These are phyloP conservation scores for Meriones unguiculatus DNA, from an alignment of 2,113 vertebrate species.

Conservation along the genomic window DNA sequence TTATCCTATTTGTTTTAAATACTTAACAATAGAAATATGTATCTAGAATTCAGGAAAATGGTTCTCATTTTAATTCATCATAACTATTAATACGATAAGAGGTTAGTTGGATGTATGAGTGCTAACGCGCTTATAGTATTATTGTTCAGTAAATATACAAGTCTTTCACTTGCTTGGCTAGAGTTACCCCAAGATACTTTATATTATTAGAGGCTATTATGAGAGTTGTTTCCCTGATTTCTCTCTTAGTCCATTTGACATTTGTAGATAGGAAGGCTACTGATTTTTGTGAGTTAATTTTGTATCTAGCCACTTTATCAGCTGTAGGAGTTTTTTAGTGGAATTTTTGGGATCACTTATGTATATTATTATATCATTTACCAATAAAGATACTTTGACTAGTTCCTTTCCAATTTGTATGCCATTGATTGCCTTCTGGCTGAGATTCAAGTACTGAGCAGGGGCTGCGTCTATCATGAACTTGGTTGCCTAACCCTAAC, in stretches of 20 bases:
- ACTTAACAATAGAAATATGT: conserved; percentile 20
- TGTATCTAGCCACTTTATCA: not conserved
- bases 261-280: not conserved
- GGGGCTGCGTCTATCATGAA: too few relatives aligned
- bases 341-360: not conserved
- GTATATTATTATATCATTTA: not conserved
- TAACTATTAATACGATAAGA: not conserved
- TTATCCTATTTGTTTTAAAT: not conserved
- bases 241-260: not conserved
- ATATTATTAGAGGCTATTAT: not conserved
- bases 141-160: conserved; percentile 13
- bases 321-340: not conserved
- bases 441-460: not conserved
- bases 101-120: not conserved
- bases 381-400: not conserved
- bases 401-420: not conserved
- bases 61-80: not conserved
- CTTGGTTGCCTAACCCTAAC: too few relatives aligned
- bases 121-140: not conserved
- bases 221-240: not conserved
- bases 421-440: not conserved
- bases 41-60: conserved; percentile 15
- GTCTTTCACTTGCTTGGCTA: not conserved
- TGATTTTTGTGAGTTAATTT: not conserved
- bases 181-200: not conserved